These are phyloP conservation scores for Ceyx margarethae DNA, from an alignment of 2,113 vertebrate genomes.

Conservation along the genomic window DNA sequence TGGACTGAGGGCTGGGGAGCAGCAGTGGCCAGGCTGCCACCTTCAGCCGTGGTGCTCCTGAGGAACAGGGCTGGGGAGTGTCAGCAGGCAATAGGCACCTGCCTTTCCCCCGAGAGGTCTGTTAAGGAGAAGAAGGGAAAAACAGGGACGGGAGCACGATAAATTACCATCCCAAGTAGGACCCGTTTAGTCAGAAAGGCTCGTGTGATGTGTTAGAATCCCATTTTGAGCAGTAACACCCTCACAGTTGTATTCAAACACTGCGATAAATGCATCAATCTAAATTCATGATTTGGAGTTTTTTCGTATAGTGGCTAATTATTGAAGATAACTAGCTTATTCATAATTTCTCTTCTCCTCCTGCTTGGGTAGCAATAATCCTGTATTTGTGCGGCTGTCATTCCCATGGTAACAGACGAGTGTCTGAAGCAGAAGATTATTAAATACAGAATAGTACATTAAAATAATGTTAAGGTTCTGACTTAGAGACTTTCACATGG, in stretches of 20 bases:
- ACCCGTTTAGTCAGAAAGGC: background rate
- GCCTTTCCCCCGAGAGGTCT: background rate
- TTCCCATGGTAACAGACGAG: conserved; percentile 80
- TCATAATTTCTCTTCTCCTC: conserved; percentile 71
- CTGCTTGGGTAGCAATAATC: conserved; percentile 73
- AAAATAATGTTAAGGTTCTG: conserved; percentile 75
- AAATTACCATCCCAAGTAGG: background rate
- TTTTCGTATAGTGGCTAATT: conserved; percentile 69
- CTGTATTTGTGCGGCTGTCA: conserved; percentile 69
- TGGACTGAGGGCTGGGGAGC: rapidly evolving
- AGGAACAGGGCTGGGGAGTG: background rate
- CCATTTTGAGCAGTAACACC: conserved; percentile 43
- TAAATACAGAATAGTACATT: conserved; percentile 75
- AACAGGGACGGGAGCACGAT: rapidly evolving
- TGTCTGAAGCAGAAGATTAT: conserved; percentile 76
- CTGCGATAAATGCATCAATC: conserved; percentile 65
- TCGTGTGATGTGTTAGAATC: conserved; percentile 20
- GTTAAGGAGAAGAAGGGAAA: background rate
- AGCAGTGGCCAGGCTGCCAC: rapidly evolving
- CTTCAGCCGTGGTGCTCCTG: rapidly evolving
- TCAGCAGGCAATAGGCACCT: rapidly evolving
- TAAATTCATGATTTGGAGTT: conserved; percentile 57
- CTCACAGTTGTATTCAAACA: conserved; percentile 53
- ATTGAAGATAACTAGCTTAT: conserved; percentile 72
- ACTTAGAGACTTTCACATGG: conserved; percentile 68